phyloP scores from a whole-genome alignment of 2,797 vertebrate species.

The Valencia hispanica region DNA sequence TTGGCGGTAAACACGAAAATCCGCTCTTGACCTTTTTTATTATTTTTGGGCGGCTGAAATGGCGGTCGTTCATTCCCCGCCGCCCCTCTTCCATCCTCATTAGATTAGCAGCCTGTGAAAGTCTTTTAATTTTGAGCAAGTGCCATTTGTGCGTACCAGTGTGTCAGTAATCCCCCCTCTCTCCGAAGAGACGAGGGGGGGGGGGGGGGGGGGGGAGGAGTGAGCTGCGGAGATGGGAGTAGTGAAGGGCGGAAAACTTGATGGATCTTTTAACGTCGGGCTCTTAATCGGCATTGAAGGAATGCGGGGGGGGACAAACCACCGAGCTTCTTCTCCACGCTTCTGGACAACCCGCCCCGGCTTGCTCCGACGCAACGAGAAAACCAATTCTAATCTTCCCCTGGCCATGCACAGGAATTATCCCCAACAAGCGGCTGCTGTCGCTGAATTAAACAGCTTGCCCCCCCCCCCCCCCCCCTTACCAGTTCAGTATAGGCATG shows the following conservation, averaged over 20 bases:
- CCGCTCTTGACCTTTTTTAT: slow-evolving; percentile 58
- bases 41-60: slow-evolving; percentile 64
- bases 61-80: slow-evolving; percentile 30
- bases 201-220: slow-evolving; percentile 59
- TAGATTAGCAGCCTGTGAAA: slow-evolving; percentile 81
- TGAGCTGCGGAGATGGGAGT: slow-evolving; percentile 57
- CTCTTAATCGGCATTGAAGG: slow-evolving; percentile 71
- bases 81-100: slow-evolving; percentile 67
- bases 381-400: slow-evolving; percentile 67
- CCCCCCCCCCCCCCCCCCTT: slow-evolving; percentile 33
- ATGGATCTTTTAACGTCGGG: slow-evolving; percentile 74
- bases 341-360: slow-evolving; percentile 46
- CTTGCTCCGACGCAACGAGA: slow-evolving; percentile 51
- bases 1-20: slow-evolving; percentile 71
- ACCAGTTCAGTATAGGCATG: slow-evolving; percentile 51
- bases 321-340: slow-evolving; percentile 43
- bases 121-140: slow-evolving; percentile 82
- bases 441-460: slow-evolving; percentile 66
- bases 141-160: slow-evolving; percentile 77
- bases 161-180: slow-evolving; percentile 78
- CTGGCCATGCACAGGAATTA: slow-evolving; percentile 63
- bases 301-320: slow-evolving; percentile 54
- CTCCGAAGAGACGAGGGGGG: slow-evolving; percentile 58
- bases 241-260: slow-evolving; percentile 67
- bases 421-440: slow-evolving; percentile 60